Base-by-base conservation (phyloP, 2,113 vertebrate species). In the Meleagris gallopavo region DNA sequence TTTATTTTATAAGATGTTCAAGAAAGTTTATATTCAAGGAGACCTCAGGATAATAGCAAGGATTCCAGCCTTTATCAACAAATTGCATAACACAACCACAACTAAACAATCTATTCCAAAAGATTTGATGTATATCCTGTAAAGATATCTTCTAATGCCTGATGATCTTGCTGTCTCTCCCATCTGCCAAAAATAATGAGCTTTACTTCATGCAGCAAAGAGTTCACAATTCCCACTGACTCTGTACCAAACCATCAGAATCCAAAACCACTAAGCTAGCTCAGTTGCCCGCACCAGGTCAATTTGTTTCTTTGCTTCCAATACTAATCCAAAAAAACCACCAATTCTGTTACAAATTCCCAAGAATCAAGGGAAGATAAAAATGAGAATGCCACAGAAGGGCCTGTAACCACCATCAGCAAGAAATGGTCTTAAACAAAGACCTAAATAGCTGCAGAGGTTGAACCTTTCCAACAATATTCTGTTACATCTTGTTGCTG, bases 121-220 rank as follows among this genome's bases (percentile, higher is more conserved):
- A 79, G 60, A 93, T 85, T 13, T 77, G 52, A 93, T 57, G n/a
- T 64, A 83, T 41, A 50, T 74, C 60, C 65, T 36, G 34, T 43
- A 60, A 11, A 84, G 81, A 84, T 66, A 60, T 50, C 94, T 77
- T 40, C 43, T 4, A 72, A 81, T 54, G 27, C n/a, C 85, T 60
- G 36, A 43, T 81, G 72, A n/a, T 90, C 80, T 43, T 36, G 60
- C 38, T 8, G 3, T 65, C 50, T 81, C 62, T 89, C 73, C 88
- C 76, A 57, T 65, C 83, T 96, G 83, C 64, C 86, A 93, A 61
- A 43, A 95, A 78, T 72, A 76, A 89, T 61, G 80, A 91, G 79
- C 69, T 96, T 81, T 83, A 70, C 80, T 72, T 92, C 52, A 10
- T 12, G 24, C 52, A 91, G 69, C 50, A 88, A 75, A 64, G 54